phyloP scores from a whole-genome alignment of 2,888 invertebrate genomes.

The Tricholauxania praeusta region DNA sequence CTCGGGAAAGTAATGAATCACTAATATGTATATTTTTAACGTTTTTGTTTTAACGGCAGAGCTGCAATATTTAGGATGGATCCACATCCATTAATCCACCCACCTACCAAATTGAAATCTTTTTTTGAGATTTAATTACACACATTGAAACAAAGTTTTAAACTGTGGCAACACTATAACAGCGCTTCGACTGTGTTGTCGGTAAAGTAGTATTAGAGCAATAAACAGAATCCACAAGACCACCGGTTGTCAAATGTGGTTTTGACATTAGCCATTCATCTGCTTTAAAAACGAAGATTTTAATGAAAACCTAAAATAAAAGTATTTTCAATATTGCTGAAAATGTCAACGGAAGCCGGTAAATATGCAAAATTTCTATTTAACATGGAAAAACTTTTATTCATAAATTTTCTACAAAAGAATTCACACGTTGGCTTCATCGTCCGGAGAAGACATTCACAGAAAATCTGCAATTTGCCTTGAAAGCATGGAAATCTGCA shows the following conservation, averaged over 20 bases:
- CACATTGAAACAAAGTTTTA: too few species aligned
- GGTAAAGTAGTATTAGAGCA: too few species aligned
- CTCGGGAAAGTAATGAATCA: too few species aligned
- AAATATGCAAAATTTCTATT: constrained; percentile 3
- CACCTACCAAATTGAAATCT: too few species aligned
- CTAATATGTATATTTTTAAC: too few species aligned
- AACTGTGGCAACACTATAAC: too few species aligned
- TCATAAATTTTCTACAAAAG: constrained; percentile 45
- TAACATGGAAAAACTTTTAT: not conserved
- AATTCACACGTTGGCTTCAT: constrained; percentile 61
- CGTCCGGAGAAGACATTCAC: constrained; percentile 56
- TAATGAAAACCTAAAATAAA: constrained; percentile 19
- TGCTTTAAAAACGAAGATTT: not conserved
- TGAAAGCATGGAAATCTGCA: constrained; percentile 64
- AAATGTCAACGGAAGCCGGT: constrained; percentile 51
- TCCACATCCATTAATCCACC: rapidly evolving
- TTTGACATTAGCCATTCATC: too few species aligned
- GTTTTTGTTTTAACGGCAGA: too few species aligned
- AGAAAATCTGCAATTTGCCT: constrained; percentile 60
- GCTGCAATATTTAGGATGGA: rapidly evolving
- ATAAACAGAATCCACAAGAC: too few species aligned
- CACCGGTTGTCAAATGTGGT: too few species aligned
- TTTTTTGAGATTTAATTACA: too few species aligned
- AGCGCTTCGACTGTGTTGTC: too few species aligned
- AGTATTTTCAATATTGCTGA: not conserved